Evolutionary conservation across 2,888 invertebrate species (phyloP), one percentile per base, ranked within the genome.

Genomic region (Creontiades dilutus): DNA sequence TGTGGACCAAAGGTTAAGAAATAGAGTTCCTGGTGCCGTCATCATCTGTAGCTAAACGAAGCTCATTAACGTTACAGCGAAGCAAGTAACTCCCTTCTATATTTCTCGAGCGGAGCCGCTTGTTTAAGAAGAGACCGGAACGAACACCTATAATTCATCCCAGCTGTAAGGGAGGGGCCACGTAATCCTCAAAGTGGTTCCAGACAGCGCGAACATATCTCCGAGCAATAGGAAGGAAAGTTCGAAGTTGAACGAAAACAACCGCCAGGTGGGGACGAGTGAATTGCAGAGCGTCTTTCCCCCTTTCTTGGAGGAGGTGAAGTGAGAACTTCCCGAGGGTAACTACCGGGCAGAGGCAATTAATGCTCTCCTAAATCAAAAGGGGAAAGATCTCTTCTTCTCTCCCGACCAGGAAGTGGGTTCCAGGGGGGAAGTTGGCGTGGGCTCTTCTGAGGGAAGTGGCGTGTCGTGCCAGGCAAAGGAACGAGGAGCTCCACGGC

Each of bases 281-380:
- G 47, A 78, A 68, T 68, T 23, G 19, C 68, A 19, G 11, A 19
- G 75, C 46, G 37, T 9, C 46, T 78, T n/a, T 28, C 46, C 37
- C 28, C 75, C 16, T 16, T 68, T 75, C 78, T 27, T 48, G 48
- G 23, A 5, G 82, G 82, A 52, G 82, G 82, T 82, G 82, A 82
- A 82, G 82, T 48, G 82, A n/a, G 16, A 82, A 82, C 57, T 85
- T 85, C 61, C 57, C 48, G 37, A 16, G 52, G 57, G 52, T 82
- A 82, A 82, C 85, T 85, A 46, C 85, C 57, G 61, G 85, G 84
- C 84, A 84, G 85, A 85, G 85, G 85, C 85, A 85, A 85, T 85
- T 85, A 85, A 85, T 85, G 85, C 85, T 16, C 85, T 61, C 61
- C 85, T 85, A 85, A 85, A 85, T 85, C 85, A 85, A 85, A 85